Conservation (phyloP, 2,797 vertebrate genomes). For the Premnoplex brunnescens region DNA sequence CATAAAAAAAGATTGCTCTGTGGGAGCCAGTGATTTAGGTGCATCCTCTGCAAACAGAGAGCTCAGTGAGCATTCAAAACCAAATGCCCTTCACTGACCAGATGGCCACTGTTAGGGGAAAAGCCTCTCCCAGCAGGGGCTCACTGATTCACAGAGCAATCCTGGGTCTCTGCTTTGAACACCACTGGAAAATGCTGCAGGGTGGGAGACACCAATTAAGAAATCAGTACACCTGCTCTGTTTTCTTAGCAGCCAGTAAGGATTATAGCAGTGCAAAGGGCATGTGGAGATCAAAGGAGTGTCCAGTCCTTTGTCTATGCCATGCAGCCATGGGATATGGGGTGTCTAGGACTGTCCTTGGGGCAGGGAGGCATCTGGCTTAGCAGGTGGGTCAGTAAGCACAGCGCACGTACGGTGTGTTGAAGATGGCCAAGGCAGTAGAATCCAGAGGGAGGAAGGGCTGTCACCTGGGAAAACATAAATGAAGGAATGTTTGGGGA, state of each 20-base stretch:
- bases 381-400: background rate
- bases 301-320: background rate
- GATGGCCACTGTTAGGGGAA: background rate
- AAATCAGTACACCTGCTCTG: background rate
- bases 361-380: background rate
- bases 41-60: background rate
- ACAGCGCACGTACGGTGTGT: background rate
- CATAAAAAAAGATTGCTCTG: background rate
- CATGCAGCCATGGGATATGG: background rate
- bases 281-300: background rate
- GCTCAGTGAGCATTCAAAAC: background rate
- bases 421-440: conserved; percentile 47
- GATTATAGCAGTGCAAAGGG: background rate
- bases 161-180: background rate
- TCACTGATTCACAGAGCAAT: background rate
- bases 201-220: background rate
- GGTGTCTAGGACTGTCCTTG: background rate
- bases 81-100: background rate
- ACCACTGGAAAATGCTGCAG: background rate
- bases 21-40: background rate
- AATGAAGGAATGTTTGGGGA: conserved; percentile 51
- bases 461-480: conserved; percentile 61
- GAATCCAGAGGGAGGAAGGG: conserved; percentile 50
- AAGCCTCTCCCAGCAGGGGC: background rate
- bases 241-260: background rate